phyloP scores from a whole-genome alignment of 2,888 invertebrate genomes.

The Cataglyphis altisquamis region DNA sequence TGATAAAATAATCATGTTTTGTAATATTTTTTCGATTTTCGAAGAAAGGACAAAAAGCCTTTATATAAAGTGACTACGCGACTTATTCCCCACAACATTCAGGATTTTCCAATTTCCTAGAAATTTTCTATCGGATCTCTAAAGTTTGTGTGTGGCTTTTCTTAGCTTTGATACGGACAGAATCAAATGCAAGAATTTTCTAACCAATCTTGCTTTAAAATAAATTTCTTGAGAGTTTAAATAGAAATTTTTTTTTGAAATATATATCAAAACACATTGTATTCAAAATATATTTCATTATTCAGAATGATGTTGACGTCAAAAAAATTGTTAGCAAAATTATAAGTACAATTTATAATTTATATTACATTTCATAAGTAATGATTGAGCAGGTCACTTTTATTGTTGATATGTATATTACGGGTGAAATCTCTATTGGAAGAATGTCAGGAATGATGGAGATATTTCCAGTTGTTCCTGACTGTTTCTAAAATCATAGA shows the following conservation, averaged over 20 bases:
- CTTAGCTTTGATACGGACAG: constrained; percentile 1
- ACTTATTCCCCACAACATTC: constrained; percentile 2
- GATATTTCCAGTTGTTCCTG: constrained; percentile 28
- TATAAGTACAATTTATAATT: not conserved
- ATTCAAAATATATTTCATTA: not conserved
- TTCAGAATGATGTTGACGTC: not conserved
- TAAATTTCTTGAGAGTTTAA: not conserved
- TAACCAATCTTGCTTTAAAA: constrained; percentile 1
- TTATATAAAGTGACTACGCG: constrained; percentile 15
- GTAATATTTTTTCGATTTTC: not conserved
- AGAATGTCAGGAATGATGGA: constrained; percentile 7
- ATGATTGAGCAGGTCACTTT: constrained; percentile 15
- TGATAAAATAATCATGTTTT: not conserved
- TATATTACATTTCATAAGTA: constrained; percentile 22
- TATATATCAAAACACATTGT: not conserved
- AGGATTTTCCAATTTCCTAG: constrained; percentile 26
- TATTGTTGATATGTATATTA: not conserved
- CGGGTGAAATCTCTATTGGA: constrained; percentile 27
- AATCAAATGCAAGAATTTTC: constrained; percentile 33
- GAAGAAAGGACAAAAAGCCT: constrained; percentile 4
- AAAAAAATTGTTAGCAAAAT: not conserved
- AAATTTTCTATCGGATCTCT: constrained; percentile 20
- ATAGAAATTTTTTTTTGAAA: not conserved
- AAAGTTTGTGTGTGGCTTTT: constrained; percentile 28
- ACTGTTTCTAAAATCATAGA: constrained; percentile 20